Percentiles rank a stretch among this genome's conserved stretches.
These are phyloP conservation scores for Cotesia chilonis DNA, from an alignment of 1,140 invertebrate species.

Conservation along the genomic window DNA sequence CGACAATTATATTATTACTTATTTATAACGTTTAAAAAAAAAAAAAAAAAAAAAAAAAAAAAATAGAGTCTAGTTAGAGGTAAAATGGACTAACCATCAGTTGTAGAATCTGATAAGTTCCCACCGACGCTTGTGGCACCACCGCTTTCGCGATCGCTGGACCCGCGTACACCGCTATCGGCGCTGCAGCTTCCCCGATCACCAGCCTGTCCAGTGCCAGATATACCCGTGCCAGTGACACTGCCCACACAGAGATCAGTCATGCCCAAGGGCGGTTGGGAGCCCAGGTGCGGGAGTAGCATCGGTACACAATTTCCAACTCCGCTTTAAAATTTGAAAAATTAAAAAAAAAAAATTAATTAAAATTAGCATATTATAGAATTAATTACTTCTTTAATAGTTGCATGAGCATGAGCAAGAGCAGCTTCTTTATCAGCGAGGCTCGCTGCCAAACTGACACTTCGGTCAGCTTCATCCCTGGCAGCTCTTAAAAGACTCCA, in stretches of 20 bases:
- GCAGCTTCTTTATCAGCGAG: constrained; percentile 86
- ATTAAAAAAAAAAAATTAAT: too few species aligned
- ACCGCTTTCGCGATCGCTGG: constrained; percentile 80
- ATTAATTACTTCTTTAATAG: constrained; percentile 76
- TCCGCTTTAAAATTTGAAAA: constrained; percentile 46
- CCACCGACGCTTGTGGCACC: constrained; percentile 77
- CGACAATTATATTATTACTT: too few species aligned
- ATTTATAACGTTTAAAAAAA: not conserved
- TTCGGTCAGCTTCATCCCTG: constrained; percentile 87
- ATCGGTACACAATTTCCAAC: constrained; percentile 66
- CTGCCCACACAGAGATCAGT: constrained; percentile 54
- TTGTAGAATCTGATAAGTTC: constrained; percentile 81
- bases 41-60: too few species aligned
- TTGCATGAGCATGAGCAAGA: constrained; percentile 82
- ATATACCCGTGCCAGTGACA: constrained; percentile 48
- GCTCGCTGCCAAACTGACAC: constrained; percentile 84
- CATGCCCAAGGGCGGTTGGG: constrained; percentile 53
- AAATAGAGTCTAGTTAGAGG: not conserved
- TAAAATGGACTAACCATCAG: constrained; percentile 69
- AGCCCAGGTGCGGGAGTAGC: constrained; percentile 56
- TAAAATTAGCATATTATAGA: too few species aligned
- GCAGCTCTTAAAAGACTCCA: constrained; percentile 88
- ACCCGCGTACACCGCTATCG: constrained; percentile 84
- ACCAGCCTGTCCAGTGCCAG: constrained; percentile 68
- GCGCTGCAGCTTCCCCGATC: constrained; percentile 86